Base-by-base conservation (phyloP, 2,113 vertebrate genomes). In the Percina caprodes region DNA sequence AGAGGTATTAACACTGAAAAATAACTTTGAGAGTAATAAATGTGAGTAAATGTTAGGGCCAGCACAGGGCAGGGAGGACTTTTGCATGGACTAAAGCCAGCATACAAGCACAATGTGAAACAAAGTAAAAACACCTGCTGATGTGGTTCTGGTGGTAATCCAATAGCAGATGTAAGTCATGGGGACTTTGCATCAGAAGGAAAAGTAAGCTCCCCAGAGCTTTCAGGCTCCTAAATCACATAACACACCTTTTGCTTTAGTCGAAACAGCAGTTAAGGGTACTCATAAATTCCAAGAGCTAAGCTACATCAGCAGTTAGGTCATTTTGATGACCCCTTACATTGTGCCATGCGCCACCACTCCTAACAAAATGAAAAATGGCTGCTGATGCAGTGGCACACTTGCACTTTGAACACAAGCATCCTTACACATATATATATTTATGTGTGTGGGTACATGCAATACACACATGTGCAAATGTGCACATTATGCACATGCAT, bases 91-190 rank as follows among this genome's bases (percentile, higher is more conserved):
- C 48, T 55, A 80, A 73, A 74, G 52, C 33, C 8, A 19, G 8
- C 33, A 73, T 52, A 56, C 19, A 39, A 42, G 74, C 81, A 76
- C 68, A 74, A 77, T 68, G 80, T 73, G 61, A 86, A 76, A 82
- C 63, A 82, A 85, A 92, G 74, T 14, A 6, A 80, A 91, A 91
- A 73, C 86, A 91, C 88, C 88, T 88, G 86, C 78, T 63, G 24
- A 54, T 74, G 67, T 75, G 79, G 69, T 81, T 77, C 67, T 77
- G 82, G 30, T 70, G 68, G 80, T 86, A 87, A 92, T 89, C 76
- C 63, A 80, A 89, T 70, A 88, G 77, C 81, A 84, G 77, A 87
- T 85, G 80, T 88, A 91, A 86, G 85, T 69, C 77, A 79, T 55
- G 21, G 66, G 65, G 86, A 74, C 54, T 87, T 77, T 58, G 77